Evolutionary conservation across 2,888 invertebrate genomes (phyloP), one percentile per base, ranked within the genome.

Genomic region (Chrysodeixis includens): DNA sequence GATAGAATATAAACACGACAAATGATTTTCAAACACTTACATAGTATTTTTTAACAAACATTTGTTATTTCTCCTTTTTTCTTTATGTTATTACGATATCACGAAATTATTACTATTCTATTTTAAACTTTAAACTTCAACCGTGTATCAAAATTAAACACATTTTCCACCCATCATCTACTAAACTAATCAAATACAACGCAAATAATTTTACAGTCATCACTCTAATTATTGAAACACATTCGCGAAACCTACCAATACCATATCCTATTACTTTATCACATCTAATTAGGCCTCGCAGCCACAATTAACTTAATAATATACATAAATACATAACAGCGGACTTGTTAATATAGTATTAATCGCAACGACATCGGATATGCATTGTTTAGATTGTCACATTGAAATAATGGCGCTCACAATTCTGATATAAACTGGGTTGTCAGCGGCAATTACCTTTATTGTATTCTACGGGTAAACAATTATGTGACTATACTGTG

Each of bases 361-460:
- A 82, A 78, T 77, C 75, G 76, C 71, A 67, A 71, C 73, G 81
- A 74, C 67, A 78, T 74, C 71, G 71, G 75, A 82, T 84, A 83
- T 70, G 72, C 79, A 76, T 84, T 84, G 83, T 84, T 84, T 79
- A 82, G 78, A 74, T 82, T 70, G 79, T 81, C 80, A 80, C 76
- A 73, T 83, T 82, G 79, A 84, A 85, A 87, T 86, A 82, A 76
- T 81, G 69, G 64, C 64, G 63, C 55, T 44, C 62, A 73, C 76
- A 76, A 66, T 81, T 71, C 66, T 76, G 77, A 81, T 84, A 83
- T 80, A 81, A 77, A 72, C 77, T 71, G 78, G 69, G 46, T 76
- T 83, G 86, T 85, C 86, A 82, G 69, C 63, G 70, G 71, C 79
- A 83, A 86, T 88, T 85, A 86, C 79, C 76, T 80, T 84, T 84